Percentiles rank a stretch among this genome's conserved stretches.
phyloP scores from a whole-genome alignment of 2,113 vertebrate genomes.

The Cyphomyrus discorhynchus region DNA sequence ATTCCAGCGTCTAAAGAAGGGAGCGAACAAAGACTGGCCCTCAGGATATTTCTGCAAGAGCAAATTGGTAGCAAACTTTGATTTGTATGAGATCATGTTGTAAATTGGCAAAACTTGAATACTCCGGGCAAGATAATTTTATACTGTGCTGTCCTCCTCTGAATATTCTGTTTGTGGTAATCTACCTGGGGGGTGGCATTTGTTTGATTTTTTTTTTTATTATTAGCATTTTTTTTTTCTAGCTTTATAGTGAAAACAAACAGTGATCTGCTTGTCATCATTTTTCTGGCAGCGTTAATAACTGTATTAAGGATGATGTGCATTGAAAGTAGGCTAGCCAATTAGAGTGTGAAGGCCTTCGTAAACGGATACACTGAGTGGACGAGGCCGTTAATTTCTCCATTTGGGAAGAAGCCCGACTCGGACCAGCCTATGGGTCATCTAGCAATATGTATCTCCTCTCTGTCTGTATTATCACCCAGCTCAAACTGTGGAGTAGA shows the following conservation, averaged over 20 bases:
- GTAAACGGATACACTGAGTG: not conserved
- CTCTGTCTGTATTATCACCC: not conserved
- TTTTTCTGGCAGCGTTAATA: constrained; percentile 40
- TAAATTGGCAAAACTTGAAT: constrained; percentile 44
- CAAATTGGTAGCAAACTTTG: constrained; percentile 50
- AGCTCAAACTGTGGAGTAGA: not conserved
- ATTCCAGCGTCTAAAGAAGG: constrained; percentile 25
- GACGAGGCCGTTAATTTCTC: not conserved
- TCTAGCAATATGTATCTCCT: not conserved
- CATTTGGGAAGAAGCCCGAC: not conserved
- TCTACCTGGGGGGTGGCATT: constrained; percentile 38
- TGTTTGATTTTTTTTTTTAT: constrained; percentile 27
- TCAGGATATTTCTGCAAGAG: constrained; percentile 38
- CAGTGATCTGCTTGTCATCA: constrained; percentile 41
- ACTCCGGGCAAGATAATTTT: constrained; percentile 43
- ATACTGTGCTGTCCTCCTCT: constrained; percentile 33
- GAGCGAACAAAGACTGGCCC: constrained; percentile 40
- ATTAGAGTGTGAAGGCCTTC: constrained; percentile 13
- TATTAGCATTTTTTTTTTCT: constrained; percentile 29
- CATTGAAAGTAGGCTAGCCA: constrained; percentile 30
- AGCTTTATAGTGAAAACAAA: constrained; percentile 38
- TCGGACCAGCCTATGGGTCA: not conserved
- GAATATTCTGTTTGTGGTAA: constrained; percentile 49
- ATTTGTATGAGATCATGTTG: constrained; percentile 40
- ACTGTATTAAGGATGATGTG: constrained; percentile 46